Conservation (phyloP, 2,888 invertebrate species). For the Glaucopsyche alexis region DNA sequence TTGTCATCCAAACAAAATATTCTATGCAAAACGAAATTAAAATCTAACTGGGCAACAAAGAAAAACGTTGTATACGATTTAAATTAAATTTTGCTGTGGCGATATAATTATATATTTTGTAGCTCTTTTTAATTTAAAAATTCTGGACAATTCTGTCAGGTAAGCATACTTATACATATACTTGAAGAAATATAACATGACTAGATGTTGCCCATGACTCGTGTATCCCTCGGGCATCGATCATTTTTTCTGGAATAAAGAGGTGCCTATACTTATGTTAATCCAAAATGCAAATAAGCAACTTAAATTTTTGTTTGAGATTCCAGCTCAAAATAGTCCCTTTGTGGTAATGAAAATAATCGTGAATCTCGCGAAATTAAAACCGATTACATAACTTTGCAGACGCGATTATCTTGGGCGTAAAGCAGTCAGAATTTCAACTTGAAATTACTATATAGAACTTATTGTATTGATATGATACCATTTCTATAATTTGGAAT, state of each 20-base stretch:
- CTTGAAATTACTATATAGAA: background rate
- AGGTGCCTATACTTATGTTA: too few relatives aligned
- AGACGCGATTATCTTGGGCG: background rate
- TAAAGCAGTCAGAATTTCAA: background rate
- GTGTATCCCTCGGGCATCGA: too few relatives aligned
- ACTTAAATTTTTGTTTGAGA: background rate
- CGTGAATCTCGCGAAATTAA: background rate
- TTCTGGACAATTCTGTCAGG: too few relatives aligned
- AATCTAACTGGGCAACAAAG: background rate
- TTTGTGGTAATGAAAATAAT: background rate
- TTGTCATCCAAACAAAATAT: constrained; percentile 2
- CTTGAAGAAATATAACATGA: too few relatives aligned
- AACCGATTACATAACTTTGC: background rate
- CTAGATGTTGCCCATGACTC: too few relatives aligned
- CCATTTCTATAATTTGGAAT: too few relatives aligned
- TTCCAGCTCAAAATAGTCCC: background rate
- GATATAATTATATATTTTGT: background rate
- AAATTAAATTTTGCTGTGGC: background rate
- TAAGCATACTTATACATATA: too few relatives aligned
- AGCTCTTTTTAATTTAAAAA: background rate
- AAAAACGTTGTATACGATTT: background rate
- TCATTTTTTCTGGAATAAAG: too few relatives aligned
- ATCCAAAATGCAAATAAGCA: background rate
- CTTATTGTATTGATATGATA: background rate
- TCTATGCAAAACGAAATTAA: background rate